Evolutionary conservation across 2,797 vertebrate species (phyloP).

Genomic region (Serranus cabrilla): DNA sequence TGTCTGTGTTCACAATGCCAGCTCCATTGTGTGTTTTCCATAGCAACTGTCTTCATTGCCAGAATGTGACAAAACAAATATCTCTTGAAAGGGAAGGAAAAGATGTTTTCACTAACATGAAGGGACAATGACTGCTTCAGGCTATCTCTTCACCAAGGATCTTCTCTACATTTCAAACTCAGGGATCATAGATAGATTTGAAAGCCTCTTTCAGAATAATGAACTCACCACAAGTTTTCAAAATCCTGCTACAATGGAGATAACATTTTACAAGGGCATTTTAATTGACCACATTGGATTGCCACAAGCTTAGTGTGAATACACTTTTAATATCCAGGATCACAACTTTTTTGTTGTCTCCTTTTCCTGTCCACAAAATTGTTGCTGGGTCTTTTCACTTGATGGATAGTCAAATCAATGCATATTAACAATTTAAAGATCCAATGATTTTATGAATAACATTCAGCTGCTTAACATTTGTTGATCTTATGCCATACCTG

Average conservation of each 20-base stretch:
- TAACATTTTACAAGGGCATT: constrained; percentile 48
- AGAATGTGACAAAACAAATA: constrained; percentile 83
- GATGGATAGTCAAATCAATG: constrained; percentile 3
- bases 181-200: constrained; percentile 55
- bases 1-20: constrained; percentile 76
- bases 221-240: constrained; percentile 55
- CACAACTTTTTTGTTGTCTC: background rate
- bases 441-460: background rate
- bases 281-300: constrained; percentile 51
- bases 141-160: constrained; percentile 64
- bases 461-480: background rate
- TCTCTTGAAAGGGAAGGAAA: constrained; percentile 75
- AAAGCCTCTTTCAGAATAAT: constrained; percentile 66
- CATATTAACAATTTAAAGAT: background rate
- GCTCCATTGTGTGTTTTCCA: constrained; percentile 82
- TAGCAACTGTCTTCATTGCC: constrained; percentile 85
- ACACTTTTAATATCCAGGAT: constrained; percentile 32
- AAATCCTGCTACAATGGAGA: constrained; percentile 51
- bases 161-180: constrained; percentile 58
- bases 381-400: background rate
- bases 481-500: background rate
- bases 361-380: background rate
- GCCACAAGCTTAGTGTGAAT: constrained; percentile 25
- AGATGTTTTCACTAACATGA: constrained; percentile 69
- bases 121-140: constrained; percentile 71